Percentiles rank a stretch among this genome's conserved stretches.
These are phyloP conservation scores for Nyctereutes procyonoides DNA, from an alignment of 2,113 vertebrate genomes.

Conservation along the genomic window DNA sequence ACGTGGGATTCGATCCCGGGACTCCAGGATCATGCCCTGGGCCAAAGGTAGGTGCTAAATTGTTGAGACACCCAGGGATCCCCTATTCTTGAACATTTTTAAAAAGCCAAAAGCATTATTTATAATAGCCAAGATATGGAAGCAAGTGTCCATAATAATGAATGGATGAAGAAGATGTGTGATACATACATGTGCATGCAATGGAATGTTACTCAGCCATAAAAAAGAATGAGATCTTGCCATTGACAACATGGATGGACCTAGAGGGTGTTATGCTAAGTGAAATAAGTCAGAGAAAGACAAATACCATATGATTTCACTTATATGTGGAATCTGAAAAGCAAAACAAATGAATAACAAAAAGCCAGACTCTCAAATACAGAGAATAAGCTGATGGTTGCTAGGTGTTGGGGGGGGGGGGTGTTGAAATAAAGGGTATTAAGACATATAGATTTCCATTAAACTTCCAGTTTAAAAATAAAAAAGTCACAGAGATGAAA, in stretches of 20 bases:
- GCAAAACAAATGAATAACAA: background rate
- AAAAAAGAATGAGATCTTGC: background rate
- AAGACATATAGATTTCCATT: background rate
- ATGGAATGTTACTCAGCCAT: background rate
- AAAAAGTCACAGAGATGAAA: background rate
- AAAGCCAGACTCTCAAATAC: background rate
- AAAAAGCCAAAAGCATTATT: conserved; percentile 6
- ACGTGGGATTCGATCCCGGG: no score
- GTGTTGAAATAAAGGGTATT: background rate
- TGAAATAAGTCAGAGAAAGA: background rate
- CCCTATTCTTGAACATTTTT: no score
- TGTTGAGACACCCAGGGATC: no score
- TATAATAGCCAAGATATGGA: background rate
- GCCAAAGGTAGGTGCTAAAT: no score
- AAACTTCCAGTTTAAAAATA: background rate
- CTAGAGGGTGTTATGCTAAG: background rate
- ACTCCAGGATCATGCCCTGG: no score
- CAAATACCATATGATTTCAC: background rate
- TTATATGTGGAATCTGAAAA: background rate
- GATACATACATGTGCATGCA: background rate
- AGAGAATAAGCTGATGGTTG: background rate
- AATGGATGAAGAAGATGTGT: background rate
- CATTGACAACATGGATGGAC: background rate
- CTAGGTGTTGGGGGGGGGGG: background rate
- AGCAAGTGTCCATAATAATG: background rate